Percentiles rank a stretch among this genome's conserved stretches.
Evolutionary conservation across 2,797 vertebrate species (phyloP).

Genomic region (Acestrorhynchus altus): DNA sequence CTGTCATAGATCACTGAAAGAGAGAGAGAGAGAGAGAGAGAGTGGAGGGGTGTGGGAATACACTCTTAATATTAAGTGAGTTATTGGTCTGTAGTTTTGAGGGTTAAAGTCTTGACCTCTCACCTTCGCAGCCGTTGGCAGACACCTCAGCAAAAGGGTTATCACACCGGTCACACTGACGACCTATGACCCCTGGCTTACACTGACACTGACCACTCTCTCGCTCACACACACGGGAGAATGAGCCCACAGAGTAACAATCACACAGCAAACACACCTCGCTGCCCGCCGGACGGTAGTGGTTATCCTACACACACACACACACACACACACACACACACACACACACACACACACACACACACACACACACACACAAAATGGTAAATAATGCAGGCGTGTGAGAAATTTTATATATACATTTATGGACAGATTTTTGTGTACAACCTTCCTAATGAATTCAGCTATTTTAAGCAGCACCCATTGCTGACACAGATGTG

Average conservation of each 20-base stretch:
- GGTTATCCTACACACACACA: conserved; percentile 85
- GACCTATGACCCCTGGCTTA: conserved; percentile 92
- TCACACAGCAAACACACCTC: conserved; percentile 88
- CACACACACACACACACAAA: conserved; percentile 8
- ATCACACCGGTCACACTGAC: conserved; percentile 92
- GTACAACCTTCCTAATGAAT: too few relatives aligned
- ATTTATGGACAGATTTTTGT: too few relatives aligned
- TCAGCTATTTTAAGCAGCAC: too few relatives aligned
- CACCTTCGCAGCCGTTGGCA: conserved; percentile 91
- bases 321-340: conserved; percentile 33
- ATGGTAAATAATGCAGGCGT: neutral
- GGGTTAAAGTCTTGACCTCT: conserved; percentile 23
- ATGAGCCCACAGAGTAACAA: conserved; percentile 91
- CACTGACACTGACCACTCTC: conserved; percentile 90
- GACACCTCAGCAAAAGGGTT: conserved; percentile 97
- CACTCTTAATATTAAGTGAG: too few relatives aligned
- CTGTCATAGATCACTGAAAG: conserved; percentile 94
- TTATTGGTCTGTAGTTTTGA: too few relatives aligned
- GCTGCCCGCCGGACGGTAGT: conserved; percentile 82
- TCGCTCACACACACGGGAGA: conserved; percentile 87
- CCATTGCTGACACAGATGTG: too few relatives aligned
- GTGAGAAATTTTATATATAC: too few relatives aligned
- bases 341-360: conserved; percentile 5
- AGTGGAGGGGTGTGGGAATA: neutral
- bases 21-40: conserved; percentile 17